A percentile compares a stretch with the other conserved stretches of the same genome.
Conservation (phyloP, 2,797 vertebrate species). For the Melanotaenia parkinsoni region DNA sequence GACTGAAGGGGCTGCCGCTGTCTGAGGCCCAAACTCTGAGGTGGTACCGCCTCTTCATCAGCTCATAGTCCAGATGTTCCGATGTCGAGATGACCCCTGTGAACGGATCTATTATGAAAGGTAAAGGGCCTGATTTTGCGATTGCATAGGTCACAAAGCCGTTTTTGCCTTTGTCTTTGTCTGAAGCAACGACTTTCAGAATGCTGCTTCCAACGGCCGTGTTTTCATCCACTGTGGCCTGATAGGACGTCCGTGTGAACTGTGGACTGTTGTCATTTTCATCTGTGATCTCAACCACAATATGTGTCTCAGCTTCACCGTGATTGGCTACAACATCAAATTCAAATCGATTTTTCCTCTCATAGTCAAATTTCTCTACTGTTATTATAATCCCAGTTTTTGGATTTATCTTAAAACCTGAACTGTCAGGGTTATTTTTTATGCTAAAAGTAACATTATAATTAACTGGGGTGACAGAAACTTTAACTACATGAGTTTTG, state of each 20-base stretch:
- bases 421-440: constrained; percentile 82
- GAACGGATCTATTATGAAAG: constrained; percentile 91
- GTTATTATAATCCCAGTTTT: constrained; percentile 91
- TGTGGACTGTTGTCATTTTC: constrained; percentile 92
- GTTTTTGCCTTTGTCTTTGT: constrained; percentile 88
- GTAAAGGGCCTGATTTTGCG: constrained; percentile 81
- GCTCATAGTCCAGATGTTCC: constrained; percentile 92
- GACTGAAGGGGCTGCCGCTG: constrained; percentile 91
- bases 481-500: constrained; percentile 87
- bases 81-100: constrained; percentile 90
- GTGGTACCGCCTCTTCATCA: constrained; percentile 92
- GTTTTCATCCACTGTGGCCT: constrained; percentile 89
- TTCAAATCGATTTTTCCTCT: constrained; percentile 85
- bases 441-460: constrained; percentile 87
- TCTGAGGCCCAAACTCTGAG: constrained; percentile 94
- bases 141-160: constrained; percentile 90
- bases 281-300: constrained; percentile 87
- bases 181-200: constrained; percentile 87
- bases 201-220: constrained; percentile 88
- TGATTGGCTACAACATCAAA: constrained; percentile 86
- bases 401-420: constrained; percentile 88
- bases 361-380: constrained; percentile 84
- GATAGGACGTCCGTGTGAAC: constrained; percentile 86
- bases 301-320: constrained; percentile 79
- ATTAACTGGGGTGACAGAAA: constrained; percentile 76